phyloP scores from a whole-genome alignment of 2,888 invertebrate species.

The Hirtodrosophila confusa region DNA sequence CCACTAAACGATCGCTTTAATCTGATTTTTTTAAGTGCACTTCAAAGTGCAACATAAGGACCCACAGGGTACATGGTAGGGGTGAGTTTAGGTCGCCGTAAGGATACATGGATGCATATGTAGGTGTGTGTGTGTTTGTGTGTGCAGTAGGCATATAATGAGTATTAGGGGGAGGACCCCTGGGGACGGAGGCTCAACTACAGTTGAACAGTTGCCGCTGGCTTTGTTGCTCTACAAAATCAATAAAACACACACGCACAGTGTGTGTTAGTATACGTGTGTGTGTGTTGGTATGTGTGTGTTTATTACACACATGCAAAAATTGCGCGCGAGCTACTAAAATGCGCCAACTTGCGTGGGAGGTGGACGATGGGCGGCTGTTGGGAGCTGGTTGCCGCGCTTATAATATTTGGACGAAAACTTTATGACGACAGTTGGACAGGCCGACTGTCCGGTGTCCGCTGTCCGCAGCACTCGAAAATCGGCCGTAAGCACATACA shows the following conservation, averaged over 20 bases:
- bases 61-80: neutral
- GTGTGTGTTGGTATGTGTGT: slow-evolving; percentile 11
- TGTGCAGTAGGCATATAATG: slow-evolving; percentile 1
- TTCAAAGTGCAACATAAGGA: neutral
- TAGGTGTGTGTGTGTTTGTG: neutral
- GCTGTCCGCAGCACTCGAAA: slow-evolving; percentile 29
- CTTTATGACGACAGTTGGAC: slow-evolving; percentile 39
- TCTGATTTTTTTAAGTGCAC: too few relatives aligned
- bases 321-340: slow-evolving; percentile 56
- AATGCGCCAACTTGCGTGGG: slow-evolving; percentile 33
- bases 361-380: slow-evolving; percentile 5
- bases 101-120: slow-evolving; percentile 4
- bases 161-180: slow-evolving; percentile 15
- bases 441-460: slow-evolving; percentile 14
- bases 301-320: slow-evolving; percentile 44
- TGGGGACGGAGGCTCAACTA: slow-evolving; percentile 20
- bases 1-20: too few relatives aligned
- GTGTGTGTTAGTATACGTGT: slow-evolving; percentile 12
- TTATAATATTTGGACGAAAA: slow-evolving; percentile 46
- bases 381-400: slow-evolving; percentile 6
- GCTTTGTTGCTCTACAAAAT: slow-evolving; percentile 61
- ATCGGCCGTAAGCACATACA: slow-evolving; percentile 31
- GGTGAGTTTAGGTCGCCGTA: neutral
- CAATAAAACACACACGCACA: slow-evolving; percentile 61
- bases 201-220: slow-evolving; percentile 32